Evolutionary conservation across 2,888 invertebrate species (phyloP).

Genomic region (Agrotis segetum): DNA sequence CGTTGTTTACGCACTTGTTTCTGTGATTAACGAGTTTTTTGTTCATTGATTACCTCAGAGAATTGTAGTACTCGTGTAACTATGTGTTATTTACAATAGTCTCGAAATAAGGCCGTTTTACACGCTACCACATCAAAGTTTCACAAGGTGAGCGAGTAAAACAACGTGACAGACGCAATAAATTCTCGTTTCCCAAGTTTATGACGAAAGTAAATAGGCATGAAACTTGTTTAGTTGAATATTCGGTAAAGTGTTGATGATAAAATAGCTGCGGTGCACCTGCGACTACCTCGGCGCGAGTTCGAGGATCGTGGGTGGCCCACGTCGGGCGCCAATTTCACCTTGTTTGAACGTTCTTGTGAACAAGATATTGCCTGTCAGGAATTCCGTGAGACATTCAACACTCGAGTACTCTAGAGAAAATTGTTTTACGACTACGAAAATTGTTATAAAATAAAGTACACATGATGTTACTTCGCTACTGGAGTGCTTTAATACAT

Average conservation of each 20-base stretch:
- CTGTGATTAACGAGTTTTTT: constrained; percentile 73
- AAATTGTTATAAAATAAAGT: constrained; percentile 64
- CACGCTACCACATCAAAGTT: constrained; percentile 68
- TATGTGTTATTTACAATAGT: constrained; percentile 45
- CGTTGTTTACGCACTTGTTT: constrained; percentile 79
- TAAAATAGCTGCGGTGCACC: constrained; percentile 85
- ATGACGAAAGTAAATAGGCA: constrained; percentile 80
- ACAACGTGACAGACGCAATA: constrained; percentile 72
- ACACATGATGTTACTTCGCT: constrained; percentile 9
- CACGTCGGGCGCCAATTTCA: constrained; percentile 81
- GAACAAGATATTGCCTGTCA: constrained; percentile 81
- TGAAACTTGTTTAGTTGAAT: constrained; percentile 81
- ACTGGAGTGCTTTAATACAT: neutral
- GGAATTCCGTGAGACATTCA: constrained; percentile 72
- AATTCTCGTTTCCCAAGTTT: constrained; percentile 75
- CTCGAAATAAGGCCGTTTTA: constrained; percentile 26
- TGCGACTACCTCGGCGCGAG: constrained; percentile 80
- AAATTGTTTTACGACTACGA: constrained; percentile 64
- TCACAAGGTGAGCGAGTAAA: constrained; percentile 66
- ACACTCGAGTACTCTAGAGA: constrained; percentile 71
- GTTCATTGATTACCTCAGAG: constrained; percentile 51
- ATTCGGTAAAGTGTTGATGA: constrained; percentile 83
- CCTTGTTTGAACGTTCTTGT: constrained; percentile 78
- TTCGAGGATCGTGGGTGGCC: constrained; percentile 72
- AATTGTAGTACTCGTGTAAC: constrained; percentile 47